These are phyloP conservation scores for Calonectris borealis DNA, from an alignment of 2,113 vertebrate genomes.

Conservation along the genomic window DNA sequence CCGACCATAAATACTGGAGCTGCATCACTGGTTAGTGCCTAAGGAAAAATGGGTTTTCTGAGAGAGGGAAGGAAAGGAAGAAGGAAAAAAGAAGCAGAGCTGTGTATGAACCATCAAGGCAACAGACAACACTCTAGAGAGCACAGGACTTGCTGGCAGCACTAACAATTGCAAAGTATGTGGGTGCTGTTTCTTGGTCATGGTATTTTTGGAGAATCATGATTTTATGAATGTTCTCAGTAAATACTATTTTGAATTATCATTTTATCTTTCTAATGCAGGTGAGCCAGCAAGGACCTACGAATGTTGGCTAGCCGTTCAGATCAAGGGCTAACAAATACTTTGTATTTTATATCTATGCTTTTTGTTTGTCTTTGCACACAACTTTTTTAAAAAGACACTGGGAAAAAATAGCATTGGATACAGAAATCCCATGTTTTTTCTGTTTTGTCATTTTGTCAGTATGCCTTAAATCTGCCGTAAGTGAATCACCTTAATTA, in stretches of 20 bases:
- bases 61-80: not conserved
- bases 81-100: not conserved
- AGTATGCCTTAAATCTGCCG: not conserved
- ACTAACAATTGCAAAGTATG: too few relatives aligned
- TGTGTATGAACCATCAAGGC: not conserved
- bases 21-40: not conserved
- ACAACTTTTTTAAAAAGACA: not conserved
- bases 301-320: not conserved
- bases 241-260: not conserved
- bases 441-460: not conserved
- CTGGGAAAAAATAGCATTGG: not conserved
- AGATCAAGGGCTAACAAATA: not conserved
- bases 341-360: not conserved
- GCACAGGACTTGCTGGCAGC: not conserved
- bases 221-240: not conserved
- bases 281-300: not conserved
- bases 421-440: not conserved
- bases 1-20: not conserved
- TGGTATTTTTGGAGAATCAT: not conserved
- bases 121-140: not conserved
- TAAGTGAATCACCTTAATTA: not conserved
- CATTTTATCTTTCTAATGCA: not conserved
- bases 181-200: not conserved
- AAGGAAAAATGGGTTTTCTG: not conserved
- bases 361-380: not conserved